Conservation (phyloP, 1,140 invertebrate species). For the Sesamia nonagrioides region DNA sequence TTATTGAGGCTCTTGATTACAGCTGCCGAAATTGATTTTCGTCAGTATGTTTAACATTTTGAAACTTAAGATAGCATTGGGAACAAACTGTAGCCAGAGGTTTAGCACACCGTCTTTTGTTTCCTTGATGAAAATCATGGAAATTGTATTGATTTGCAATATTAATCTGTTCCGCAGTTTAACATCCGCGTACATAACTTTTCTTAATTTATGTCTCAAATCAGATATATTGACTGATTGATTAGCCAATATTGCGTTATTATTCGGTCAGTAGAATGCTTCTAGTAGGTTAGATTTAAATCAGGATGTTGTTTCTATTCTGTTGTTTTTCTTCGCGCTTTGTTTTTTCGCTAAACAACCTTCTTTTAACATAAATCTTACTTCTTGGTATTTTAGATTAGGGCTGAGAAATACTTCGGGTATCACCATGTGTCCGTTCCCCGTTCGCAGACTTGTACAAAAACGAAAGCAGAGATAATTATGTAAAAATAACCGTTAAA, state of each 20-base stretch:
- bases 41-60: not conserved
- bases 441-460: not conserved
- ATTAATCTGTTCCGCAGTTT: not conserved
- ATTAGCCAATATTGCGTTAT: not conserved
- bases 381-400: not conserved
- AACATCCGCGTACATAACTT: not conserved
- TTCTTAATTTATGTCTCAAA: not conserved
- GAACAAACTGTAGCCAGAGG: not conserved
- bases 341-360: too few species aligned
- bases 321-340: too few species aligned
- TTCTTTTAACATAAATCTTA: too few species aligned
- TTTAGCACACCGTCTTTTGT: not conserved
- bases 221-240: not conserved
- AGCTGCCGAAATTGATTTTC: not conserved
- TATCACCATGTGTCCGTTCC: not conserved
- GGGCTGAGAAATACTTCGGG: not conserved
- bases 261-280: not conserved
- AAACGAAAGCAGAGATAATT: too few species aligned
- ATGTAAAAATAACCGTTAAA: not conserved
- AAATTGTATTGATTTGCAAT: constrained; percentile 2
- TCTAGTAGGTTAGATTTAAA: not conserved
- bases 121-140: constrained; percentile 6
- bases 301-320: not conserved
- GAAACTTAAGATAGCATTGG: not conserved
- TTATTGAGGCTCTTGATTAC: not conserved